Base-by-base conservation (phyloP, 2,113 vertebrate genomes). In the Rattus rattus region DNA sequence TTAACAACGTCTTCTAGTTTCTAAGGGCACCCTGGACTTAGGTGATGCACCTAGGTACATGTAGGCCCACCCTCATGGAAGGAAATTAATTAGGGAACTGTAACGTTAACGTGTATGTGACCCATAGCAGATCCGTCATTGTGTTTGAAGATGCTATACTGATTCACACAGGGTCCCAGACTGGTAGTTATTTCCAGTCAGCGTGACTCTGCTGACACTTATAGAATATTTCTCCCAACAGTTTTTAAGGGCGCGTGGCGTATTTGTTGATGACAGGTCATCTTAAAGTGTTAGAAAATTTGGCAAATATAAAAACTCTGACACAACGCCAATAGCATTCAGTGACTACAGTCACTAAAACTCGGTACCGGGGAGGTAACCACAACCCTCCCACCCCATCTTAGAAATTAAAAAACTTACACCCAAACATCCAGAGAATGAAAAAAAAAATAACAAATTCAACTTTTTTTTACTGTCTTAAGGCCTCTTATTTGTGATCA, bases 261-360 rank as follows among this genome's bases (percentile, higher is more conserved):
- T 79, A 54, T 61, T 92, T 17, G 72, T 65, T 94, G 63, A 63
- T n/a, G 13, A 24, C 17, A 95, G 39, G 26, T 24, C 13, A 47
- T 67, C 73, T 88, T 94, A 90, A 90, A 92, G 4, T 72, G 13
- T 9, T 70, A 52, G 76, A 75, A 89, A 88, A 92, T 88, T 80
- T 12, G 87, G 0, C 84, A 75, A 80, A 20, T 47, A 8, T 70
- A 52, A 85, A 91, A 59, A 1, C 1, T 26, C 61, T 88, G 47
- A 81, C 65, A 49, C 52, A 26, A 56, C 65, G 13, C 6, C 79
- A 75, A 75, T 88, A 94, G 67, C 54, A 3, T 73, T 88, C 63
- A 90, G 8, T 65, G 39, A 73, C 12, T 54, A 67, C 33, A 67
- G 19, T 14, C 94, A n/a, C 22, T 91, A 33, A 52, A 87, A 49